Base-by-base conservation (phyloP, 2,888 invertebrate species). In the Bruchidius siliquastri region DNA sequence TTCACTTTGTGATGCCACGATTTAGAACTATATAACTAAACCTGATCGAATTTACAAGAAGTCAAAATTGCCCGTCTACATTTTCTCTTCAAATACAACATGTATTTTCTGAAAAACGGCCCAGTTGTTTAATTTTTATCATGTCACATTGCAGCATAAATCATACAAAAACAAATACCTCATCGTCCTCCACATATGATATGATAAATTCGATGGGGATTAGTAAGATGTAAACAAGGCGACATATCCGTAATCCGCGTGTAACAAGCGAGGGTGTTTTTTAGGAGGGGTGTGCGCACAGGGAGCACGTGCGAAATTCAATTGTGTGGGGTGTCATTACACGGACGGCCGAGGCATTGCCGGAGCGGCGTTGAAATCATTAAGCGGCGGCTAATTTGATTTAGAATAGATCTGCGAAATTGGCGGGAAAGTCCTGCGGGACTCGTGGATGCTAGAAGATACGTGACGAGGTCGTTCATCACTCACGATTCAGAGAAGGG, bases 231-330 rank as follows among this genome's bases (percentile, higher is more conserved):
- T 22, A 68, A 68, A 68, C 68, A 68, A 68, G 21, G 21, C 68
- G 22, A 68, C 21, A 68, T 21, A 68, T 49, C 49, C 49, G 22
- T 68, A 22, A 68, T 68, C 68, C 68, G 13, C 68, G 21, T 1
- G 68, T 68, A 21, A 21, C 22, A 68, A 21, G 21, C 68, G 20
- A 68, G 68, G 21, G 21, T 20, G 68, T 22, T 21, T 21, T 21
- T 21, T 21, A 21, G 68, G 22, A 21, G 68, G 22, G 68, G 22
- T 21, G 20, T 2, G 20, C 18, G n/a, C 21, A 13, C 1, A 22
- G 22, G 68, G 20, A 68, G 22, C 68, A 68, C 68, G 68, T 68
- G 68, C 68, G 68, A 68, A 68, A 68, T 68, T 68, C 68, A 68
- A 68, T 68, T 68, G 68, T 68, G 21, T 21, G 21, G 68, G 68